Evolutionary conservation across 2,113 vertebrate genomes (phyloP), one percentile per base, ranked within the genome.

Genomic region (Ammospiza nelsoni): DNA sequence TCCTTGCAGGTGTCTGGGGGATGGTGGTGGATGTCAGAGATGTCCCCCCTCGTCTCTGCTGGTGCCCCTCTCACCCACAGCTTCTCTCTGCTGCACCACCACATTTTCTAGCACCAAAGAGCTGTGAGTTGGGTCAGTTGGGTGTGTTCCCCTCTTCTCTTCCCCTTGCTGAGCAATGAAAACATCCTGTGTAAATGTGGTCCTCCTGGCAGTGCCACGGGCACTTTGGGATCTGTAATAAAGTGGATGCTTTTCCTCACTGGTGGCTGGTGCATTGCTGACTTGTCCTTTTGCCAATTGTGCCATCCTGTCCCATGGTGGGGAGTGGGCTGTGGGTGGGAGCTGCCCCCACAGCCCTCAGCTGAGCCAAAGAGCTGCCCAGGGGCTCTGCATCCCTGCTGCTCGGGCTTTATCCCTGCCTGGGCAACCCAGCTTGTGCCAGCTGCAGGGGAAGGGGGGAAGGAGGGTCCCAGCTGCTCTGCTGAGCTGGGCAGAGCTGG

Each of bases 221-320:
- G 82, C 12, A 19, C 94, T 97, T 87, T 92, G 85, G 90, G 91
- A 91, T 96, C 88, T 95, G 72, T 95, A 98, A 98, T 97, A 98
- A 98, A 98, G 84, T 84, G 94, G 93, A 94, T 94, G 93, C 91
- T 94, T 97, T 95, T 97, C 91, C 92, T 95, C 89, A 41, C 46
- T 13, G 48, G 37, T 76, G 82, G 84, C 71, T 13, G 3, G 51
- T 87, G 69, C 8, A 0, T 93, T 87, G 54, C 75, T 96, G 44
- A 93, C 54, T 75, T 68, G 62, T 77, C 79, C 80, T 76, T 75
- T 31, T 37, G 77, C 72, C 0, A 0, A 9, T 16, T 0, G 27
- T 0, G 3, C 52, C 13, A 1, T 83, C 79, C 58, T 77, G 68
- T 67, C 54, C 24, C 0, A 0, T 15, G 46, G 66, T 5, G 18